A percentile compares a stretch with the other conserved stretches of the same genome.
phyloP scores from a whole-genome alignment of 2,888 invertebrate species.

The Drosophila barbarae region DNA sequence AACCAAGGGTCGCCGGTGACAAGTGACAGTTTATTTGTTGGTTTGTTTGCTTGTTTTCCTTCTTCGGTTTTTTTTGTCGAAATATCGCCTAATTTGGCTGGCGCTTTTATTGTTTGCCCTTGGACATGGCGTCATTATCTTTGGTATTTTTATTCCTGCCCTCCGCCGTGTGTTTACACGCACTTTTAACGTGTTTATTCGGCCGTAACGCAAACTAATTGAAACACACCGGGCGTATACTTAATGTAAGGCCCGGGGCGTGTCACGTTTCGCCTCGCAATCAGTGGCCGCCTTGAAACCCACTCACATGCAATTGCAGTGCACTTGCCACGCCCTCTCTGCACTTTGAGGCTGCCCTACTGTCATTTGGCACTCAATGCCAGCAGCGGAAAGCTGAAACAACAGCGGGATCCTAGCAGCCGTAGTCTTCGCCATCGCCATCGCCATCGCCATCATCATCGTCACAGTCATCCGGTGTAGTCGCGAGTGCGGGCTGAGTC shows the following conservation, averaged over 20 bases:
- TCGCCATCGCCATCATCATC: conserved; percentile 27
- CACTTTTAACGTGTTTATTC: conserved; percentile 72
- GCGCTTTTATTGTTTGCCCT: conserved; percentile 56
- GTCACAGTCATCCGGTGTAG: conserved; percentile 46
- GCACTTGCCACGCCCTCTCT: conserved; percentile 23
- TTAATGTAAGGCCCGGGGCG: conserved; percentile 51
- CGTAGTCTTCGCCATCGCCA: no score
- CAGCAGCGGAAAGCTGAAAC: conserved; percentile 36
- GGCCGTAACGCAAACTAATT: conserved; percentile 66
- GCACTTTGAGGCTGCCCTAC: conserved; percentile 15
- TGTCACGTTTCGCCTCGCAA: conserved; percentile 59
- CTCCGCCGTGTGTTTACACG: conserved; percentile 61
- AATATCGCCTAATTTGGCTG: conserved; percentile 61
- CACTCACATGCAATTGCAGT: conserved; percentile 45
- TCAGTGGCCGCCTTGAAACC: conserved; percentile 47
- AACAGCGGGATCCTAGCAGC: conserved; percentile 20
- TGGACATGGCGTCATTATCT: conserved; percentile 59
- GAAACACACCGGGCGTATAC: conserved; percentile 65
- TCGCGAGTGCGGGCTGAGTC: conserved; percentile 31
- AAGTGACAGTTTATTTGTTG: conserved; percentile 69
- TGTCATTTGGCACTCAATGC: conserved; percentile 47
- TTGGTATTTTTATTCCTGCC: conserved; percentile 25
- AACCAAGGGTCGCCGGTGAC: conserved; percentile 48
- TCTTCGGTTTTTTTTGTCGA: conserved; percentile 16
- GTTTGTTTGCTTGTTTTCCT: conserved; percentile 54